Conservation (phyloP, 1,140 invertebrate genomes). For the Nephotettix cincticeps region DNA sequence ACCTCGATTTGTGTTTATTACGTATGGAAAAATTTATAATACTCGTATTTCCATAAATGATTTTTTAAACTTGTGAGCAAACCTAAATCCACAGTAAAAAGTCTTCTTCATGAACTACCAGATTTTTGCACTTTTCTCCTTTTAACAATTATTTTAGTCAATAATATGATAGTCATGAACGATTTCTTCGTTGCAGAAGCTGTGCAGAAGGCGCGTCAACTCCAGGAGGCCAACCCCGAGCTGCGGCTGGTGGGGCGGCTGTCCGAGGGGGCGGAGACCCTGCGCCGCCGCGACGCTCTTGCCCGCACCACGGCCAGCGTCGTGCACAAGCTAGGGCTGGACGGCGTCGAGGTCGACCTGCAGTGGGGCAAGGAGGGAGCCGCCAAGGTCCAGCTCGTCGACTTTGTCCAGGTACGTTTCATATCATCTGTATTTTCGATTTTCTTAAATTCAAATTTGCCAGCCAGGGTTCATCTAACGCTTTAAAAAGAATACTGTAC, state of each 20-base stretch:
- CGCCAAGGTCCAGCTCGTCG: constrained; percentile 56
- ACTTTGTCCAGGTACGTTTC: constrained; percentile 53
- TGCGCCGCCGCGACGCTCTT: constrained; percentile 46
- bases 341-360: constrained; percentile 65
- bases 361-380: constrained; percentile 56
- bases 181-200: constrained; percentile 34
- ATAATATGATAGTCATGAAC: not conserved
- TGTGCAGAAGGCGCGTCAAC: constrained; percentile 41
- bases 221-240: constrained; percentile 50
- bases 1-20: no score
- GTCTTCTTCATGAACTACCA: not conserved
- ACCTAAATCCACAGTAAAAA: not conserved
- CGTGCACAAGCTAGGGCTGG: constrained; percentile 55
- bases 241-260: constrained; percentile 51
- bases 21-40: no score
- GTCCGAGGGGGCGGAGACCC: constrained; percentile 40
- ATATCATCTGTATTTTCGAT: no score
- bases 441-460: no score
- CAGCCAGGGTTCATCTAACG: no score
- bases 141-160: not conserved
- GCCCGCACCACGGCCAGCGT: constrained; percentile 34
- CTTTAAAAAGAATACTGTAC: no score
- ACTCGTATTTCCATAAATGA: no score
- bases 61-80: no score
- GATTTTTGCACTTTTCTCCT: not conserved